Conservation (phyloP, 2,113 vertebrate genomes). For the Peromyscus leucopus region DNA sequence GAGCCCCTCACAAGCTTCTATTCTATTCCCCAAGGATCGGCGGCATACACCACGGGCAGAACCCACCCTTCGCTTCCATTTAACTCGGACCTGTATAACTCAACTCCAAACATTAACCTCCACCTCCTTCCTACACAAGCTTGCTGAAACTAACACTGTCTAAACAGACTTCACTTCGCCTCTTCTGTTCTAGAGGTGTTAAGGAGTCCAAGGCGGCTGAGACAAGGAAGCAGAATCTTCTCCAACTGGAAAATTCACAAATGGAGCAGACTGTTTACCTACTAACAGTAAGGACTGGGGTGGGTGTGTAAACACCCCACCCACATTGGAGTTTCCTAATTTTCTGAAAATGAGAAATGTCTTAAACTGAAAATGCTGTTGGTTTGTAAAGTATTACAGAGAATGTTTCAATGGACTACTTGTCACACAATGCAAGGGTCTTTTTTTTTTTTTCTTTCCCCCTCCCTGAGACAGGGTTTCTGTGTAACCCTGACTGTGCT, state of each 20-base stretch:
- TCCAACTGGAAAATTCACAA: constrained; percentile 19
- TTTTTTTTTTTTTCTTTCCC: too few species aligned
- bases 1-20: not conserved
- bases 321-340: not conserved
- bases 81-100: constrained; percentile 8
- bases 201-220: not conserved
- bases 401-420: not conserved
- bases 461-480: not conserved
- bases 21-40: not conserved
- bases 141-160: not conserved
- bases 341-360: constrained; percentile 35
- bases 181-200: constrained; percentile 40
- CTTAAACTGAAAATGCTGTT: constrained; percentile 12
- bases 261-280: constrained; percentile 24
- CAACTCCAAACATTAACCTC: constrained; percentile 33
- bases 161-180: constrained; percentile 1
- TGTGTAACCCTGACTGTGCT: not conserved
- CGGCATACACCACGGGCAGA: not conserved
- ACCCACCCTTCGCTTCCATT: not conserved
- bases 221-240: not conserved
- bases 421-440: not conserved
- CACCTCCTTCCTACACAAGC: not conserved
- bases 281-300: not conserved
- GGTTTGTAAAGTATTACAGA: not conserved
- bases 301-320: constrained; percentile 11